phyloP scores from a whole-genome alignment of 2,113 vertebrate species.

The Epinephelus lanceolatus region DNA sequence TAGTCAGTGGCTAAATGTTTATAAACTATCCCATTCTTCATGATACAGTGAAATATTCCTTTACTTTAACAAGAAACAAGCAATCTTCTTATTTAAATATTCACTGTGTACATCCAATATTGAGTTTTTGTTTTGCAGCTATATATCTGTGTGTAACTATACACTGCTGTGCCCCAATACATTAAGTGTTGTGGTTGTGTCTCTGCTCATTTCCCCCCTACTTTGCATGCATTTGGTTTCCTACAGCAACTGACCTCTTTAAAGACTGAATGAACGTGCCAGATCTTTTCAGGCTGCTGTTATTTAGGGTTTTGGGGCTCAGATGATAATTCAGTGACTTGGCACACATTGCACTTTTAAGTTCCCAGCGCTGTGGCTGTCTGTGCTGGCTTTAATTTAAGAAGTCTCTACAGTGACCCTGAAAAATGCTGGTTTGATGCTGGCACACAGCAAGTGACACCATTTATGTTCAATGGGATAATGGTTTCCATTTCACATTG shows the following conservation, averaged over 20 bases:
- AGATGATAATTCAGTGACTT: conserved; percentile 55
- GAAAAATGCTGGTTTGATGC: conserved; percentile 37
- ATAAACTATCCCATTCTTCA: background rate
- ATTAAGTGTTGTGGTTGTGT: background rate
- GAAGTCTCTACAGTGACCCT: conserved; percentile 40
- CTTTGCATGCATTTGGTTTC: conserved; percentile 57
- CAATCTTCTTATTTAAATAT: too few relatives aligned
- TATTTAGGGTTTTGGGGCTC: conserved; percentile 45
- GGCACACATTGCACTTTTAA: conserved; percentile 24
- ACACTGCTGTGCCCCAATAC: background rate
- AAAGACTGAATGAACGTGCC: conserved; percentile 49
- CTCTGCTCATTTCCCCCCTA: conserved; percentile 27
- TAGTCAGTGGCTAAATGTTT: background rate
- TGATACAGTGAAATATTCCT: background rate
- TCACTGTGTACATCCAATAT: background rate
- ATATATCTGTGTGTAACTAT: background rate
- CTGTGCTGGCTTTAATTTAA: conserved; percentile 31
- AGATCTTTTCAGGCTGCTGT: conserved; percentile 55
- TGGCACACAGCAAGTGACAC: conserved; percentile 28
- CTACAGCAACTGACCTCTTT: conserved; percentile 41
- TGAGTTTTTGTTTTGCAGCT: background rate
- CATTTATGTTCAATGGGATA: conserved; percentile 30
- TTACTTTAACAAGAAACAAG: background rate
- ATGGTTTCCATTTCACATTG: conserved; percentile 42
- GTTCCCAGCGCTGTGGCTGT: conserved; percentile 49